These are phyloP conservation scores for Tineola bisselliella DNA, from an alignment of 2,888 invertebrate species.

Conservation along the genomic window DNA sequence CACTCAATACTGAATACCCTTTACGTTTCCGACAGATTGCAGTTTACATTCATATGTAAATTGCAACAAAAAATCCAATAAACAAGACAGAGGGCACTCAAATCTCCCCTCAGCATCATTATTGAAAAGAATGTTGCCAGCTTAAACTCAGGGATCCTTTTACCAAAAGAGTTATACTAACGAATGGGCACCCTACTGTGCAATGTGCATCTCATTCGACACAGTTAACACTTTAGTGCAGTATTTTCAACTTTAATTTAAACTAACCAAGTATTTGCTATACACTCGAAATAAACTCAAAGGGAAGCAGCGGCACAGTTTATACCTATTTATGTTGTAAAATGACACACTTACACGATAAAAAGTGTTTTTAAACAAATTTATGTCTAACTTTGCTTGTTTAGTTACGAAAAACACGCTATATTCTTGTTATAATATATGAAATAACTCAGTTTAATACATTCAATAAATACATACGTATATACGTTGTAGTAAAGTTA, in stretches of 20 bases:
- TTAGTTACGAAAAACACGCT: too few relatives aligned
- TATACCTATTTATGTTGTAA: too few relatives aligned
- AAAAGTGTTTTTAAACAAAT: too few relatives aligned
- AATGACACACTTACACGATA: too few relatives aligned
- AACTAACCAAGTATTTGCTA: background rate
- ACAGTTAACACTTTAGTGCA: slow-evolving; percentile 47
- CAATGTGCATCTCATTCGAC: slow-evolving; percentile 41
- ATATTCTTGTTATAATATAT: too few relatives aligned
- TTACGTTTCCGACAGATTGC: slow-evolving; percentile 52
- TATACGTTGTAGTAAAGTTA: too few relatives aligned
- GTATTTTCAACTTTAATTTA: background rate
- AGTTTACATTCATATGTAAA: slow-evolving; percentile 64
- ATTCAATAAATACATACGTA: too few relatives aligned
- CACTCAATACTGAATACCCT: slow-evolving; percentile 28
- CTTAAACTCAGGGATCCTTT: slow-evolving; percentile 58
- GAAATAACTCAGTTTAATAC: too few relatives aligned
- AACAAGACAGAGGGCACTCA: slow-evolving; percentile 56
- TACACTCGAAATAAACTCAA: background rate
- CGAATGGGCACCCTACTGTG: slow-evolving; percentile 54
- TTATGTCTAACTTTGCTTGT: too few relatives aligned
- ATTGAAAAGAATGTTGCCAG: slow-evolving; percentile 63
- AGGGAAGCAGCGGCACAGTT: too few relatives aligned
- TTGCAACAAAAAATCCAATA: slow-evolving; percentile 68
- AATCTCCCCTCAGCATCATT: slow-evolving; percentile 56
- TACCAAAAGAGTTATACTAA: slow-evolving; percentile 67